Percentiles rank a stretch among this genome's conserved stretches.
Evolutionary conservation across 2,888 invertebrate genomes (phyloP).

Genomic region (Toxonevra muliebris): DNA sequence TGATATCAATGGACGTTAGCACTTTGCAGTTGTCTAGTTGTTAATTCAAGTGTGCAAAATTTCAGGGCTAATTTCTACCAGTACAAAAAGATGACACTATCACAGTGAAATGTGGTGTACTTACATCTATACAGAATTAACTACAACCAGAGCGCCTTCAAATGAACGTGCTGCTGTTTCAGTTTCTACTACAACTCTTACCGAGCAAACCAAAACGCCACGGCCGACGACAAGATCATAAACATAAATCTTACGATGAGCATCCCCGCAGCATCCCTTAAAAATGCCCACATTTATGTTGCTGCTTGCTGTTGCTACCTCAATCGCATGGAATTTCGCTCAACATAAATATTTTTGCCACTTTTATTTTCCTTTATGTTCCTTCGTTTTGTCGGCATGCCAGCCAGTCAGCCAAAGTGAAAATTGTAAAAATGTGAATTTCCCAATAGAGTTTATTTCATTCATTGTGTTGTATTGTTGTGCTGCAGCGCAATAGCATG

Average conservation of each 20-base stretch:
- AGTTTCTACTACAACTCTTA: neutral
- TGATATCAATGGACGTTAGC: too few relatives aligned
- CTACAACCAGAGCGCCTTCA: neutral
- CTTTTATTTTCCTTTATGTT: constrained; percentile 33
- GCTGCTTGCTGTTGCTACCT: constrained; percentile 20
- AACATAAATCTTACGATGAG: constrained; percentile 24
- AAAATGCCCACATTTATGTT: constrained; percentile 20
- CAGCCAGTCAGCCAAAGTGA: neutral
- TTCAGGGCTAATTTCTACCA: too few relatives aligned
- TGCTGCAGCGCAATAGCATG: constrained; percentile 1
- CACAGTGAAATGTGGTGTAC: too few relatives aligned
- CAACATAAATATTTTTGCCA: constrained; percentile 57
- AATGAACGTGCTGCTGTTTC: constrained; percentile 9
- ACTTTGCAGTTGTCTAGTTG: too few relatives aligned
- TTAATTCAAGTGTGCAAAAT: too few relatives aligned
- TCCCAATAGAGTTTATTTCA: constrained; percentile 16
- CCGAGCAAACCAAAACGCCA: constrained; percentile 1
- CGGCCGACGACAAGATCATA: constrained; percentile 30
- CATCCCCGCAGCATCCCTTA: constrained; percentile 12
- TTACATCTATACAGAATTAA: too few relatives aligned
- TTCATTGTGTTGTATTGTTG: neutral
- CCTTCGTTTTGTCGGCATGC: neutral
- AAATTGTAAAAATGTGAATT: constrained; percentile 18
- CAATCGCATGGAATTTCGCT: constrained; percentile 47
- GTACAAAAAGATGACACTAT: too few relatives aligned